phyloP scores from a whole-genome alignment of 2,888 invertebrate genomes.

The Andrena dorsata region DNA sequence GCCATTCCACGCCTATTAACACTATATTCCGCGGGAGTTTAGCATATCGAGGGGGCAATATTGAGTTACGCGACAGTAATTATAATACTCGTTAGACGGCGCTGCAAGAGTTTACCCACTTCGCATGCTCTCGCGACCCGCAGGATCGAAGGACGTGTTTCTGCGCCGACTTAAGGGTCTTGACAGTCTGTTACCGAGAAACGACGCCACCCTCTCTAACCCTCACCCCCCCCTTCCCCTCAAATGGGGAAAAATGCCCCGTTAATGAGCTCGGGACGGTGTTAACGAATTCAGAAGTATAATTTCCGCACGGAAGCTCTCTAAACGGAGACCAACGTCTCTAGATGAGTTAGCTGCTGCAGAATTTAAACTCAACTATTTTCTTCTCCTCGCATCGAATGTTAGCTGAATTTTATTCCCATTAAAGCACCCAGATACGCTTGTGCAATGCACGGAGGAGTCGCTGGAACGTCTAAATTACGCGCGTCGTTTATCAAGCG shows the following conservation, averaged over 20 bases:
- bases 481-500: no score
- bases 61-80: constrained; percentile 84
- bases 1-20: constrained; percentile 84
- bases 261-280: constrained; percentile 13
- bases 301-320: not conserved
- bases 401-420: no score
- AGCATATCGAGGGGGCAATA: constrained; percentile 81
- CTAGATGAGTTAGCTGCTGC: not conserved
- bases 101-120: constrained; percentile 77
- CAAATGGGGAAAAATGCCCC: constrained; percentile 1
- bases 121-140: constrained; percentile 68
- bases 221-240: not conserved
- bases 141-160: constrained; percentile 74
- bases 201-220: constrained; percentile 16
- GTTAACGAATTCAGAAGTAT: not conserved
- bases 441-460: not conserved
- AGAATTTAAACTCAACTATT: not conserved
- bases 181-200: constrained; percentile 63
- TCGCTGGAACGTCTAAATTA: not conserved
- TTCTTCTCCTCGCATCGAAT: not conserved
- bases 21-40: constrained; percentile 83
- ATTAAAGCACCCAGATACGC: no score
- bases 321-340: not conserved
- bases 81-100: constrained; percentile 84
- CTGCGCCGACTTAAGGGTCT: constrained; percentile 59